Percentiles rank a stretch among this genome's conserved stretches.
Conservation (phyloP, 2,888 invertebrate genomes). For the Helleia helle region DNA sequence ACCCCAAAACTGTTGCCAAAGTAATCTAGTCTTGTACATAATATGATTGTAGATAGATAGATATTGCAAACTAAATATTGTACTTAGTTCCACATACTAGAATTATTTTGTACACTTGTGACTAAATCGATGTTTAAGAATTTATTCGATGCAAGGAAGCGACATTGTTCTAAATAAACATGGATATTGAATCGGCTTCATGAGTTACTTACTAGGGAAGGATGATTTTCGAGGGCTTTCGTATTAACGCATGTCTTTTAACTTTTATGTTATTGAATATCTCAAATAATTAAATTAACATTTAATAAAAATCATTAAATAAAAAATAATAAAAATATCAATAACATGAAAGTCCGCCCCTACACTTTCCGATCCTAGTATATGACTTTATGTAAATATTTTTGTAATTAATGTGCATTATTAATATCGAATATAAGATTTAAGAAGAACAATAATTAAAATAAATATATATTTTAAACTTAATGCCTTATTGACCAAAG, state of each 20-base stretch:
- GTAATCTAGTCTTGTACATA: conserved; percentile 48
- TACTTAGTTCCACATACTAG: conserved; percentile 13
- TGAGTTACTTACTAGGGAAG: conserved; percentile 6
- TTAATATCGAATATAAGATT: conserved; percentile 58
- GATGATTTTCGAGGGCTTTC: too few relatives aligned
- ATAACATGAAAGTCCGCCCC: conserved; percentile 7
- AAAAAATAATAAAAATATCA: too few relatives aligned
- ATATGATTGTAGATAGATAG: conserved; percentile 49
- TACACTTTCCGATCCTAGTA: conserved; percentile 3
- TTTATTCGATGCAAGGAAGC: conserved; percentile 1
- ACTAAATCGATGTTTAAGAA: conserved; percentile 3
- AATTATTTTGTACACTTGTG: conserved; percentile 17
- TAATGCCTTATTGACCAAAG: conserved; percentile 75
- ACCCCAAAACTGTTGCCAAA: conserved; percentile 44
- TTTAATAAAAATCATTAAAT: too few relatives aligned
- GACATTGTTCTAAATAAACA: too few relatives aligned
- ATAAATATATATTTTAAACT: conserved; percentile 68
- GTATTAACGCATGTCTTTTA: too few relatives aligned
- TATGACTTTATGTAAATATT: conserved; percentile 48
- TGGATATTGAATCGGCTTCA: too few relatives aligned
- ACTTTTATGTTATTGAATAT: too few relatives aligned
- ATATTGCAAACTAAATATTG: conserved; percentile 27
- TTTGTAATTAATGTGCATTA: conserved; percentile 55
- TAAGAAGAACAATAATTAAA: conserved; percentile 73
- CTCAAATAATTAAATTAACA: too few relatives aligned